Evolutionary conservation across 2,888 invertebrate species (phyloP).

Genomic region (Leptarthrus brevirostris): DNA sequence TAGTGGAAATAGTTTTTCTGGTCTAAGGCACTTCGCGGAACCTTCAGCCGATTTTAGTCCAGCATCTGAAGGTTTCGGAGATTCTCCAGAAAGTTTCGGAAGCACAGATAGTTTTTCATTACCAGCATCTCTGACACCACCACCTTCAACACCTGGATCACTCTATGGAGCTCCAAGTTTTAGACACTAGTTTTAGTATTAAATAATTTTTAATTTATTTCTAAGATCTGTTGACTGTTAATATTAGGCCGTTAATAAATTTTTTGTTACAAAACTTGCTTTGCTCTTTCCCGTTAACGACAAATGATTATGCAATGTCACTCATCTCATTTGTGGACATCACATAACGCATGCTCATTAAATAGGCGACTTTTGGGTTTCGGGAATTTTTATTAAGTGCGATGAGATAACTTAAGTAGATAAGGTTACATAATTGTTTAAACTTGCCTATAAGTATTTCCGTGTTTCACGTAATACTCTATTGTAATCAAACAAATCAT

Average conservation of each 20-base stretch:
- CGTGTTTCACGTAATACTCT: no score
- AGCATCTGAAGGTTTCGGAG: not conserved
- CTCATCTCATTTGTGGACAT: not conserved
- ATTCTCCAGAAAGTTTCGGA: not conserved
- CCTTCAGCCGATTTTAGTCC: not conserved
- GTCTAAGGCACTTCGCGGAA: not conserved
- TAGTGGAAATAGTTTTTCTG: not conserved
- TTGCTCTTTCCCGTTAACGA: not conserved
- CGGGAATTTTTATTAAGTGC: not conserved
- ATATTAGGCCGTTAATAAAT: constrained; percentile 10
- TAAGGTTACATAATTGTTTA: no score
- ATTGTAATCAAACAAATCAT: no score
- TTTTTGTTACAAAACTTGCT: constrained; percentile 10
- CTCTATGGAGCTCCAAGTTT: constrained; percentile 16
- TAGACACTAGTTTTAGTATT: constrained; percentile 11
- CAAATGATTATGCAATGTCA: not conserved
- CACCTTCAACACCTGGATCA: not conserved
- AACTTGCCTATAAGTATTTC: no score
- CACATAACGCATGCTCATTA: not conserved
- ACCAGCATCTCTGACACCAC: not conserved
- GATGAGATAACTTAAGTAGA: no score
- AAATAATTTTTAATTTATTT: not conserved
- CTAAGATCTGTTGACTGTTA: constrained; percentile 27
- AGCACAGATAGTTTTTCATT: not conserved
- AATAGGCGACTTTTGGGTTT: not conserved